Evolutionary conservation across 2,888 invertebrate genomes (phyloP).

Genomic region (Tachina fera): DNA sequence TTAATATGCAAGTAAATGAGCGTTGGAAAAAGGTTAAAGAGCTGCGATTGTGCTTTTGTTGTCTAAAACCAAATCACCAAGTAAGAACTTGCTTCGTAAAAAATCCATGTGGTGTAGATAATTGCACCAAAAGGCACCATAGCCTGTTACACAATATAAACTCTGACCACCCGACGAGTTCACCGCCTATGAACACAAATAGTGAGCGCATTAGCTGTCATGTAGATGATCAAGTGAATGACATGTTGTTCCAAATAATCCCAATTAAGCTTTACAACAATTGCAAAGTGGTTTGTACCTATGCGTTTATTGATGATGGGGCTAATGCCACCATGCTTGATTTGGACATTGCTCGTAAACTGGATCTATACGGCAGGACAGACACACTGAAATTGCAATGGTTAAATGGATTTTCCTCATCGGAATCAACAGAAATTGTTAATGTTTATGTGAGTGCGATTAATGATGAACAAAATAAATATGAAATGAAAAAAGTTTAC

Average conservation of each 20-base stretch:
- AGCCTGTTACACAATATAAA: neutral
- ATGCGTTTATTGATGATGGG: conserved; percentile 21
- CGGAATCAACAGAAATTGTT: conserved; percentile 6
- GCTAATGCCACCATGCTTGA: conserved; percentile 14
- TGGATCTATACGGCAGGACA: neutral
- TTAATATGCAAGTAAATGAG: no score
- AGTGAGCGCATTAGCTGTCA: neutral
- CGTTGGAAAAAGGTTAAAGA: no score
- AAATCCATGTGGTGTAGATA: no score
- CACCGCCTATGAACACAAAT: neutral
- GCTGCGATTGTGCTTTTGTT: no score
- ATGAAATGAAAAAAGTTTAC: conserved; percentile 21
- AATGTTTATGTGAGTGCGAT: neutral
- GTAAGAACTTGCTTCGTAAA: no score
- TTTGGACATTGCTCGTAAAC: neutral
- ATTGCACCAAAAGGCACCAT: no score
- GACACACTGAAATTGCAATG: neutral
- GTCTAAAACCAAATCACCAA: no score
- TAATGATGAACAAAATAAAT: conserved; percentile 13
- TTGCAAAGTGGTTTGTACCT: neutral
- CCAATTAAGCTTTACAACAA: conserved; percentile 9
- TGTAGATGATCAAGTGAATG: neutral
- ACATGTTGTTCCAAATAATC: neutral
- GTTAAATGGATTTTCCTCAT: neutral
- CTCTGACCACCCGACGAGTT: neutral